phyloP scores from a whole-genome alignment of 2,888 invertebrate genomes.

The Drosophila villosipedis region DNA sequence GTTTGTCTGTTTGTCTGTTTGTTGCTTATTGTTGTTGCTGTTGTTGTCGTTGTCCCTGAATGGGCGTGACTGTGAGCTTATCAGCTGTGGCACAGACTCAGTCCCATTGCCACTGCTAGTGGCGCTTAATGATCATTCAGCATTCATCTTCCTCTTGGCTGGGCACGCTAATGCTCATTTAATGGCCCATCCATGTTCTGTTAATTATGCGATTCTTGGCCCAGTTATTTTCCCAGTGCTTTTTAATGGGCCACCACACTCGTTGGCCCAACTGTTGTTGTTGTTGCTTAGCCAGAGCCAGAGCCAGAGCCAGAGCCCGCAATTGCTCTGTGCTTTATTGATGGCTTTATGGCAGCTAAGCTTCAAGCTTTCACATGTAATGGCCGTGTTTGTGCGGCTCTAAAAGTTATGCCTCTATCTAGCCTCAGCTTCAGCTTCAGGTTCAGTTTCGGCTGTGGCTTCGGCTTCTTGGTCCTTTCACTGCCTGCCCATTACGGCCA shows the following conservation, averaged over 20 bases:
- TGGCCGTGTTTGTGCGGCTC: conserved; percentile 70
- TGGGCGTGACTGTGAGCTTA: conserved; percentile 43
- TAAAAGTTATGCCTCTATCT: conserved; percentile 69
- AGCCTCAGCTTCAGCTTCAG: conserved; percentile 12
- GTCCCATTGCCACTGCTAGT: conserved; percentile 21
- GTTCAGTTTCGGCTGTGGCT: conserved; percentile 6
- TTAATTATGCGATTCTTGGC: conserved; percentile 75
- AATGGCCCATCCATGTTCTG: conserved; percentile 62
- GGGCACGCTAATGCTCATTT: conserved; percentile 61
- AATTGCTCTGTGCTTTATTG: conserved; percentile 67
- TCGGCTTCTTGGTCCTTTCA: conserved; percentile 1
- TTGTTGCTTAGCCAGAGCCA: conserved; percentile 19
- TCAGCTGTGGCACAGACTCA: conserved; percentile 50
- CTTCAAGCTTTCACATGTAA: conserved; percentile 71
- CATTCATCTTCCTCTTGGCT: conserved; percentile 7
- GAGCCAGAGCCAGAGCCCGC: conserved; percentile 5
- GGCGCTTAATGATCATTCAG: conserved; percentile 38
- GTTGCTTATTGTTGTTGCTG: conserved; percentile 12
- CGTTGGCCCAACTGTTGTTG: background rate
- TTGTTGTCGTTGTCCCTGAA: conserved; percentile 7
- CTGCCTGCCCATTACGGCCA: conserved; percentile 21
- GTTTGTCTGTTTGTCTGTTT: background rate
- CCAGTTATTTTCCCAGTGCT: conserved; percentile 68
- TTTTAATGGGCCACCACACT: conserved; percentile 58
- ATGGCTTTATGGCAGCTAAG: conserved; percentile 65